Base-by-base conservation (phyloP, 2,797 vertebrate species). In the Buphagus erythrorhynchus region DNA sequence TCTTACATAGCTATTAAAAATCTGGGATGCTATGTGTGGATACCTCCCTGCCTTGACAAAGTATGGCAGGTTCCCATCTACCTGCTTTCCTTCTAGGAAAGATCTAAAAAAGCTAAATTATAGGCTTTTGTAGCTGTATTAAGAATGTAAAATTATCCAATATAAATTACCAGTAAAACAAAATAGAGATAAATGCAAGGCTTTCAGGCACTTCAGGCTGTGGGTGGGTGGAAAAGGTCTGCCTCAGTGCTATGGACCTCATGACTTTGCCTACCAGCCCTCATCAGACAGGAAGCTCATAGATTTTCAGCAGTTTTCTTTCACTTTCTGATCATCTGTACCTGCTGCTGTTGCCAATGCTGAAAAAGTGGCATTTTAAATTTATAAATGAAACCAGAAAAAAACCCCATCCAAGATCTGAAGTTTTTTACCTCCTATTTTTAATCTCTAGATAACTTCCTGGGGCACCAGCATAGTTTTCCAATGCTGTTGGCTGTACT, bases 371-470 rank as follows among this genome's bases (percentile, higher is more conserved):
- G 35, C 49, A 29, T 54, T 24, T 40, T 52, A 63, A 46, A 55
- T 45, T 40, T 31, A 33, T 14, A 26, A 24, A 2, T 51, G 16
- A 85, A 71, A 45, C 25, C 35, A 74, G 15, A 13, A 40, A 58
- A 54, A 28, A 49, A 10, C 1, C 0, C 0, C 0, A 6, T 45
- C 26, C 42, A 43, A 72, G 24, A 46, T 63, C 31, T 51, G 22
- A 33, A n/a, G 5, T 5, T 75, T 73, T 82, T 72, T 5, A 9
- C 8, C 9, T 59, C 12, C 7, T 57, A 11, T 8, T 16, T 43
- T 69, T 49, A 26, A 31, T 43, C 16, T 67, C 16, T 15, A 13
- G 21, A 14, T 12, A 58, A 36, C 11, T 58, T 84, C 3, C 49
- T 43, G n/a, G 7, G 17, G 13, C 11, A 58, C 2, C 48, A 54